Conservation (phyloP, 2,888 invertebrate genomes). For the Synanthedon vespiformis region DNA sequence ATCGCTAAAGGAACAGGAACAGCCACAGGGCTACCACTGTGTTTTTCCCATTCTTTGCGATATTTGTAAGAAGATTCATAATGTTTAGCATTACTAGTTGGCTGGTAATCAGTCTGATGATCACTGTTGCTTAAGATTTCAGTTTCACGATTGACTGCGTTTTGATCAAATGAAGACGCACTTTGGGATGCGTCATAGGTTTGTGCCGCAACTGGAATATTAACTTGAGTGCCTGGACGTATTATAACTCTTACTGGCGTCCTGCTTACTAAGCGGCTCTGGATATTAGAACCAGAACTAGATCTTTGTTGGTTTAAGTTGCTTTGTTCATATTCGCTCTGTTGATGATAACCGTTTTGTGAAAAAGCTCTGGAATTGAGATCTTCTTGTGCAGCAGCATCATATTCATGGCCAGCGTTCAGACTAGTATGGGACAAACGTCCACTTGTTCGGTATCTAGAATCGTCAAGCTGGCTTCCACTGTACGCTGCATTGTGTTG, state of each 20-base stretch:
- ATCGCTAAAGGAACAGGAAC: slow-evolving; percentile 14
- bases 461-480: slow-evolving; percentile 21
- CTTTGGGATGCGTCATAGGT: slow-evolving; percentile 14
- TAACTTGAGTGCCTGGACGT: slow-evolving; percentile 41
- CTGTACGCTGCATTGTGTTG: slow-evolving; percentile 14
- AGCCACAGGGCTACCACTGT: slow-evolving; percentile 30
- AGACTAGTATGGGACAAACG: slow-evolving; percentile 15
- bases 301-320: slow-evolving; percentile 17
- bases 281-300: slow-evolving; percentile 11
- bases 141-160: slow-evolving; percentile 32
- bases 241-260: slow-evolving; percentile 40
- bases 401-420: slow-evolving; percentile 19
- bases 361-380: slow-evolving; percentile 24
- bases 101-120: slow-evolving; percentile 17
- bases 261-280: slow-evolving; percentile 24
- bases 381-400: slow-evolving; percentile 19
- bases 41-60: slow-evolving; percentile 59
- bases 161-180: slow-evolving; percentile 26
- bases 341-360: slow-evolving; percentile 14
- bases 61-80: slow-evolving; percentile 57
- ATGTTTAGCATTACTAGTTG: slow-evolving; percentile 27
- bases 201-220: slow-evolving; percentile 40
- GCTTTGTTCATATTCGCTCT: slow-evolving; percentile 13
- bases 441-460: slow-evolving; percentile 17
- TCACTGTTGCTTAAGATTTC: slow-evolving; percentile 25